These are phyloP conservation scores for Periophthalmus magnuspinnatus DNA, from an alignment of 2,797 vertebrate genomes.

Conservation along the genomic window DNA sequence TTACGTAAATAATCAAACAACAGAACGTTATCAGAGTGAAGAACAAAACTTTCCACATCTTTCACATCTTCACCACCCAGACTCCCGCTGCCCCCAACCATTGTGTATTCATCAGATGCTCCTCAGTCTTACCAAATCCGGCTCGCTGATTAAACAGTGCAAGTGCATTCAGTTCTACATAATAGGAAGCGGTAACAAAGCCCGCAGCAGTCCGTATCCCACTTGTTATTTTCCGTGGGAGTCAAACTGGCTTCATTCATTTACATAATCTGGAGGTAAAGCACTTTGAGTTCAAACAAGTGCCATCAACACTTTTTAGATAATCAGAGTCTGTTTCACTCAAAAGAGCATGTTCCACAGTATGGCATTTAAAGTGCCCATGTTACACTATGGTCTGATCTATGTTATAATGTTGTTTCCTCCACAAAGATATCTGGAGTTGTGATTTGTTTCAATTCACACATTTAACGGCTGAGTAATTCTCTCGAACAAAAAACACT, in stretches of 20 bases:
- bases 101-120: constrained; percentile 42
- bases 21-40: constrained; percentile 22
- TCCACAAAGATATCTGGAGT: no score
- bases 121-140: constrained; percentile 27
- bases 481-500: no score
- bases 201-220: constrained; percentile 25
- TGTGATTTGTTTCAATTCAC: no score
- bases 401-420: no score
- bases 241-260: constrained; percentile 36
- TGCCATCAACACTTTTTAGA: background rate
- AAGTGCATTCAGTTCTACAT: constrained; percentile 36
- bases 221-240: constrained; percentile 30
- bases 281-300: constrained; percentile 20
- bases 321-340: background rate
- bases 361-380: no score
- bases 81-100: constrained; percentile 27
- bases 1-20: constrained; percentile 32
- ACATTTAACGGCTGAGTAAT: no score
- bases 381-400: no score
- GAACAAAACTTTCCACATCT: constrained; percentile 31
- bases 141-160: constrained; percentile 29
- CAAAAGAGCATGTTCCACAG: no score
- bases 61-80: constrained; percentile 25
- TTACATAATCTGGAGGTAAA: constrained; percentile 30
- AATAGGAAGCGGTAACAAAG: constrained; percentile 46